Evolutionary conservation across 2,113 vertebrate genomes (phyloP).

Genomic region (Bubo scandiacus): DNA sequence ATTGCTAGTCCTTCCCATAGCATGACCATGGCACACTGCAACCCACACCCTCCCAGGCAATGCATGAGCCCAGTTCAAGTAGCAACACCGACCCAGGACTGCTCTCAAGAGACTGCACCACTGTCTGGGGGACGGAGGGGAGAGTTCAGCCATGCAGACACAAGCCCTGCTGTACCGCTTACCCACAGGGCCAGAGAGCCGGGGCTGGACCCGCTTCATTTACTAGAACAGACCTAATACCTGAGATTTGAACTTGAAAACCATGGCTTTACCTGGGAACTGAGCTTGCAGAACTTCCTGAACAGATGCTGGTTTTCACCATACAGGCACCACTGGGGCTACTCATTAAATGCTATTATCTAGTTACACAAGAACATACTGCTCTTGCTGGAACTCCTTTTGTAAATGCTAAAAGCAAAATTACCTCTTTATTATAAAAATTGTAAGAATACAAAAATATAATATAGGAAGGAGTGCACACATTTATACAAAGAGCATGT

Average conservation of each 20-base stretch:
- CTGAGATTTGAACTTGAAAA: background rate
- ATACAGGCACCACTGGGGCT: background rate
- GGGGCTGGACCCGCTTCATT: accelerated
- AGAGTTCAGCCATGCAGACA: background rate
- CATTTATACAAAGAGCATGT: background rate
- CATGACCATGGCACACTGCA: background rate
- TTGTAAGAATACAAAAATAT: background rate
- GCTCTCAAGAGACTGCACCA: background rate
- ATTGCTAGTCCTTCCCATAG: background rate
- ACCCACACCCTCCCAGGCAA: background rate
- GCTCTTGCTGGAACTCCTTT: background rate
- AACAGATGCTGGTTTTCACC: background rate
- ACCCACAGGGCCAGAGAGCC: background rate
- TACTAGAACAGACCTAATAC: background rate
- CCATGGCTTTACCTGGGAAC: accelerated
- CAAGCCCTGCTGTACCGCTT: background rate
- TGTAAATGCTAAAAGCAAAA: background rate
- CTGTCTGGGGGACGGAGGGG: background rate
- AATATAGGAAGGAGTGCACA: background rate
- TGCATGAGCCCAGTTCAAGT: background rate
- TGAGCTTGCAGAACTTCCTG: background rate
- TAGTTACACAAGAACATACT: background rate
- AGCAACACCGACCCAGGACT: background rate
- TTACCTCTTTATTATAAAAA: background rate
- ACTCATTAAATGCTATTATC: background rate